A percentile compares a stretch with the other conserved stretches of the same genome.
Conservation (phyloP, 2,888 invertebrate genomes). For the Podabrus alpinus region DNA sequence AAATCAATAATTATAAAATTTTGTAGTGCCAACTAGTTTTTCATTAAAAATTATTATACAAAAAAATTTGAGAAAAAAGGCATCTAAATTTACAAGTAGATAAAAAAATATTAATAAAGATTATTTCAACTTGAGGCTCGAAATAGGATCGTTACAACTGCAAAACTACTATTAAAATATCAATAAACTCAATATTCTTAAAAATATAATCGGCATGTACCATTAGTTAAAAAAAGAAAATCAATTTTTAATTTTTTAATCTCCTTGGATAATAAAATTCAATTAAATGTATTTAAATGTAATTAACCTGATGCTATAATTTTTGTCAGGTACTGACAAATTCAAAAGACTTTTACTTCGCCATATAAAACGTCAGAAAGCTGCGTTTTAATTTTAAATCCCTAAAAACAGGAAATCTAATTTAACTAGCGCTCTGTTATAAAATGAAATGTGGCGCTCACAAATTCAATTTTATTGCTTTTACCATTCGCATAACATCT, state of each 20-base stretch:
- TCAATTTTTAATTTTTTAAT: background rate
- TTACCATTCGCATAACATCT: slow-evolving; percentile 23
- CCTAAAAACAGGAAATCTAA: slow-evolving; percentile 26
- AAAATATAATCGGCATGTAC: background rate
- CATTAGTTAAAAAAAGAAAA: background rate
- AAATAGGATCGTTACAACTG: too few species aligned
- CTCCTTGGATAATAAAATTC: background rate
- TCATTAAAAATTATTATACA: too few species aligned
- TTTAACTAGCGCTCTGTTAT: slow-evolving; percentile 24
- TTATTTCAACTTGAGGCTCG: too few species aligned
- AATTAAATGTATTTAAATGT: background rate
- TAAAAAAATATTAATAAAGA: too few species aligned
- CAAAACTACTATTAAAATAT: too few species aligned
- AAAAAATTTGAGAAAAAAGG: too few species aligned
- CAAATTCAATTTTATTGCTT: slow-evolving; percentile 29
- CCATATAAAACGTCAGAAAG: slow-evolving; percentile 11
- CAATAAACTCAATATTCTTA: too few species aligned
- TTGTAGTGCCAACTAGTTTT: too few species aligned
- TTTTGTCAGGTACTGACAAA: background rate
- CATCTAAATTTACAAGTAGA: too few species aligned
- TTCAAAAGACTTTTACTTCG: background rate
- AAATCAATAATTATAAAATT: too few species aligned
- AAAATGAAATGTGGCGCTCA: slow-evolving; percentile 26
- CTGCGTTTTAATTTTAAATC: slow-evolving; percentile 27
- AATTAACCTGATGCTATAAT: background rate